Evolutionary conservation across 2,797 vertebrate species (phyloP).

Genomic region (Craterocephalus amniculus): DNA sequence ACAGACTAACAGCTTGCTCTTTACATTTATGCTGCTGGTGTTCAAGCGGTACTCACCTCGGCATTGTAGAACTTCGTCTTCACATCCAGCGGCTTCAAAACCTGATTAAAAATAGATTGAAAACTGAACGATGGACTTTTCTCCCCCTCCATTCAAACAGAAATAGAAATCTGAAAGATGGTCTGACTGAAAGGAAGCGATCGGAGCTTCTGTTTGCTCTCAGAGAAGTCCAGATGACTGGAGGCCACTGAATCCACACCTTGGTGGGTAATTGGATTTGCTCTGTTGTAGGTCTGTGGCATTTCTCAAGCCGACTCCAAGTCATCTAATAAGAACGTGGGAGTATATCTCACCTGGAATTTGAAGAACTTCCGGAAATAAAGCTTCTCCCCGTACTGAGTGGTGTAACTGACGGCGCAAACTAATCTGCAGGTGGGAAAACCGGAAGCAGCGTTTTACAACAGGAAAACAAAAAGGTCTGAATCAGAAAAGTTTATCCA

Average conservation of each 20-base stretch:
- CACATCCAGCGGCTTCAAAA: constrained; percentile 97
- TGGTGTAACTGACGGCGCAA: constrained; percentile 98
- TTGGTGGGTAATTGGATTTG: constrained; percentile 48
- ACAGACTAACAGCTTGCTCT: constrained; percentile 15
- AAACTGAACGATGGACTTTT: constrained; percentile 76
- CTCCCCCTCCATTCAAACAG: constrained; percentile 59
- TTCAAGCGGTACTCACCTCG: constrained; percentile 85
- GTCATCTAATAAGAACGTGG: constrained; percentile 23
- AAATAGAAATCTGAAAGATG: neutral
- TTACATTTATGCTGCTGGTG: neutral
- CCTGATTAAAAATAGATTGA: constrained; percentile 90
- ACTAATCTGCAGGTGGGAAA: constrained; percentile 86
- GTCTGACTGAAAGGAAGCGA: neutral
- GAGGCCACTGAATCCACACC: constrained; percentile 22
- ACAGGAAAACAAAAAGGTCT: neutral
- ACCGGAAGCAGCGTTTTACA: neutral
- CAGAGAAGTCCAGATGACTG: constrained; percentile 17
- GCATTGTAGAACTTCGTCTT: constrained; percentile 99
- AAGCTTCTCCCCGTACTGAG: constrained; percentile 95
- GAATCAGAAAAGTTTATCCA: neutral
- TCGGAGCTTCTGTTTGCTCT: neutral
- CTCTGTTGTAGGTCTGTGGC: constrained; percentile 60
- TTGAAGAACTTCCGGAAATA: constrained; percentile 99
- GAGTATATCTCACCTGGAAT: constrained; percentile 90
- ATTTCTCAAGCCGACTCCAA: constrained; percentile 70